Percentiles rank a stretch among this genome's conserved stretches.
Conservation (phyloP, 2,797 vertebrate species). For the Notolepis coatsorum region DNA sequence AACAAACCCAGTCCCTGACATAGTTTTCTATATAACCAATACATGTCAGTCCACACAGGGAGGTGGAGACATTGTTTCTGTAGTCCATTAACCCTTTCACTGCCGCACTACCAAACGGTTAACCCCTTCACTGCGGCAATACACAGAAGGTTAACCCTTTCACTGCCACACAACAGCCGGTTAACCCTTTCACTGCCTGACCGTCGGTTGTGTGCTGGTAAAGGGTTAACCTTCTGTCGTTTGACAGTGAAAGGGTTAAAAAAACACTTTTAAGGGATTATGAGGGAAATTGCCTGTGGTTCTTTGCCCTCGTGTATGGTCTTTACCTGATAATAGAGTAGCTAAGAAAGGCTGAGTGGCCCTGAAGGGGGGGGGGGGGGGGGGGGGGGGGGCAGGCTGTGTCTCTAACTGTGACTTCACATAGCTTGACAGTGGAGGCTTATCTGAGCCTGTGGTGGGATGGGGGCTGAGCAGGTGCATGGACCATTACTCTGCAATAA, state of each 20-base stretch:
- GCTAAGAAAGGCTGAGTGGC: not conserved
- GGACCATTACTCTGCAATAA: constrained; percentile 26
- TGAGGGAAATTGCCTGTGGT: not conserved
- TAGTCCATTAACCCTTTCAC: no score
- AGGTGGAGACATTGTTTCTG: not conserved
- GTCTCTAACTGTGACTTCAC: constrained; percentile 27
- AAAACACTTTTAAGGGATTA: constrained; percentile 40
- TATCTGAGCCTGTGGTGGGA: no score
- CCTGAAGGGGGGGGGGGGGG: not conserved
- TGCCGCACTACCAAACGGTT: no score
- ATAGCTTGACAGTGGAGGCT: constrained; percentile 5
- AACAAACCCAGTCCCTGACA: not conserved
- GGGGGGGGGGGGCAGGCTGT: constrained; percentile 7
- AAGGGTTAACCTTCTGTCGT: no score
- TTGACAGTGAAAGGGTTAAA: no score
- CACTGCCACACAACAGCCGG: no score
- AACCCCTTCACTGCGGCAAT: no score
- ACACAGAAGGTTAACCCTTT: no score
- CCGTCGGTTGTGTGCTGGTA: no score
- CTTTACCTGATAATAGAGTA: constrained; percentile 16
- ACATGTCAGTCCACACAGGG: not conserved
- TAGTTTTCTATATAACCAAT: not conserved
- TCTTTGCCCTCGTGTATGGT: not conserved
- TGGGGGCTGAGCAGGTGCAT: not conserved
- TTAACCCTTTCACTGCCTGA: no score